Evolutionary conservation across 2,888 invertebrate genomes (phyloP).

Genomic region (Pollenia griseotomentosa): DNA sequence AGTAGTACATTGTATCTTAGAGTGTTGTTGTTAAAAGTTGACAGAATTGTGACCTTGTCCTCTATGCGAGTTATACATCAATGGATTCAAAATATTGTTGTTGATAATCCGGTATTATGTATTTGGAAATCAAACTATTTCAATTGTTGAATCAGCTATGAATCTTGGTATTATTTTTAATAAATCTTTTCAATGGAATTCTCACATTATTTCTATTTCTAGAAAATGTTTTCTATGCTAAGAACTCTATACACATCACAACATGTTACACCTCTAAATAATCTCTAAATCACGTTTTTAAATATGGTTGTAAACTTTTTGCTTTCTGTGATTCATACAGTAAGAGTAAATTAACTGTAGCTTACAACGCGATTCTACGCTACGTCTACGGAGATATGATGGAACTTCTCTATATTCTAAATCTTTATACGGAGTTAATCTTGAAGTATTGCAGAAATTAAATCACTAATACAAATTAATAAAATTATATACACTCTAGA

Average conservation of each 20-base stretch:
- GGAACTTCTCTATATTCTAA: background rate
- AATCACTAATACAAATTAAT: background rate
- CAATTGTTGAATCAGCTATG: no score
- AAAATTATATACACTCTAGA: background rate
- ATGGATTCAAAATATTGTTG: constrained; percentile 2
- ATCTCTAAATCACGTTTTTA: no score
- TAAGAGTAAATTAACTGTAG: background rate
- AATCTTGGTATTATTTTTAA: no score
- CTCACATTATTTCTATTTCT: background rate
- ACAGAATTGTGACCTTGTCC: no score
- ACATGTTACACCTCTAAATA: background rate
- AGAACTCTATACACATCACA: background rate
- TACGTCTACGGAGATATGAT: background rate
- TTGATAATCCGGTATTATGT: background rate
- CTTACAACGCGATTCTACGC: background rate
- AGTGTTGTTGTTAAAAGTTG: no score
- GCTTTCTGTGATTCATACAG: background rate
- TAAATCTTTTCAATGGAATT: background rate
- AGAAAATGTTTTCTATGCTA: background rate
- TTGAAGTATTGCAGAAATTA: background rate
- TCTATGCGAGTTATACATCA: no score
- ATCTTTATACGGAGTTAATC: background rate
- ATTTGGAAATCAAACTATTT: background rate
- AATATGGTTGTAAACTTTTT: constrained; percentile 1
- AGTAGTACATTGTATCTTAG: no score